Evolutionary conservation across 1,140 invertebrate species (phyloP).

Genomic region (Calliphora vicina): DNA sequence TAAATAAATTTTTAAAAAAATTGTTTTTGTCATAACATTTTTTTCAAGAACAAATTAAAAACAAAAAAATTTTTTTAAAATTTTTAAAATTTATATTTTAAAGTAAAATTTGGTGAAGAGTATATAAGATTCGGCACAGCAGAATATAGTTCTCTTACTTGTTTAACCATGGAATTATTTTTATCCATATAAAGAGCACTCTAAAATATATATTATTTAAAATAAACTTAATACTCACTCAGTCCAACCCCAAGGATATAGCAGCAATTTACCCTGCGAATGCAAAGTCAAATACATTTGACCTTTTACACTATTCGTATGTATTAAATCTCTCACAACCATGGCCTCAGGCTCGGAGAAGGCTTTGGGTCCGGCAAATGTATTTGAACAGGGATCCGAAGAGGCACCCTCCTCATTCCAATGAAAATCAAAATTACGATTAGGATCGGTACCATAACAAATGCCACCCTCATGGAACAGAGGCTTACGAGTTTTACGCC

Average conservation of each 20-base stretch:
- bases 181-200: too few species aligned
- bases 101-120: too few species aligned
- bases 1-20: too few species aligned
- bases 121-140: too few species aligned
- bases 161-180: too few species aligned
- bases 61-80: too few species aligned
- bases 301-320: conserved; percentile 65
- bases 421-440: conserved; percentile 73
- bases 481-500: conserved; percentile 65
- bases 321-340: conserved; percentile 64
- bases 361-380: conserved; percentile 70
- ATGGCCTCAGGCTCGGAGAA: conserved; percentile 77
- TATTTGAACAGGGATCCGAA: conserved; percentile 70
- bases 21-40: too few species aligned
- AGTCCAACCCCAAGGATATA: conserved; percentile 81
- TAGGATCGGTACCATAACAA: conserved; percentile 71
- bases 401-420: conserved; percentile 74
- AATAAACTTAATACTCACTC: conserved; percentile 26
- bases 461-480: conserved; percentile 42
- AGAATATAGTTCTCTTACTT: too few species aligned
- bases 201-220: too few species aligned
- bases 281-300: conserved; percentile 77
- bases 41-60: too few species aligned
- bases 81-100: too few species aligned
- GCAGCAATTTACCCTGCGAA: conserved; percentile 71